phyloP scores from a whole-genome alignment of 1,140 invertebrate genomes.

The Cyrtorhinus lividipennis region DNA sequence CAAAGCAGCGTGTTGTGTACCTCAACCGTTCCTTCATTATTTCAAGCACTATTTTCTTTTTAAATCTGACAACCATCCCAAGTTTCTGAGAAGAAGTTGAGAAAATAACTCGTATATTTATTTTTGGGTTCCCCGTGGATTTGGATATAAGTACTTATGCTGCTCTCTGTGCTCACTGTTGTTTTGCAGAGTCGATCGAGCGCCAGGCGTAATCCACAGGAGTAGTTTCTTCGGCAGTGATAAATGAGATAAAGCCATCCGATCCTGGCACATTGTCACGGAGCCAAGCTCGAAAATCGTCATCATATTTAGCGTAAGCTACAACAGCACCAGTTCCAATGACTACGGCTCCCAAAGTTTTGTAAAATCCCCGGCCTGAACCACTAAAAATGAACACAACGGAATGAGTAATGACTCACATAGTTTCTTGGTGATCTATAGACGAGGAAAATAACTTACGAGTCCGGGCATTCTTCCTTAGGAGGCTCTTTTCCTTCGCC shows the following conservation, averaged over 20 bases:
- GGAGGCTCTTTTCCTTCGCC: neutral
- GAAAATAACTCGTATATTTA: too few relatives aligned
- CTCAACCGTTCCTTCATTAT: too few relatives aligned
- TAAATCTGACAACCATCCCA: too few relatives aligned
- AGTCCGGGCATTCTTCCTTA: neutral
- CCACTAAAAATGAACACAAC: slow-evolving; percentile 14
- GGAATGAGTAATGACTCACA: neutral
- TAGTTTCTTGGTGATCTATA: too few relatives aligned
- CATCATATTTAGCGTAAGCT: slow-evolving; percentile 49
- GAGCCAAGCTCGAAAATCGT: slow-evolving; percentile 45
- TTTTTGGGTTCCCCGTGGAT: too few relatives aligned
- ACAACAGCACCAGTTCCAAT: slow-evolving; percentile 35
- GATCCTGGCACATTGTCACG: slow-evolving; percentile 49
- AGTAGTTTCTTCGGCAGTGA: slow-evolving; percentile 48
- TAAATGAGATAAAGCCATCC: slow-evolving; percentile 45
- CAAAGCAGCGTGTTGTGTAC: too few relatives aligned
- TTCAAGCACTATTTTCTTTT: too few relatives aligned
- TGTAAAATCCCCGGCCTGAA: slow-evolving; percentile 18
- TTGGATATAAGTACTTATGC: too few relatives aligned
- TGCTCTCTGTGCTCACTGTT: too few relatives aligned
- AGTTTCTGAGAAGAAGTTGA: too few relatives aligned
- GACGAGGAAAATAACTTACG: neutral
- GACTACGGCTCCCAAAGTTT: slow-evolving; percentile 35
- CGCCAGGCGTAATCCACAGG: slow-evolving; percentile 31
- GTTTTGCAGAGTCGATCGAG: too few relatives aligned